Evolutionary conservation across 2,113 vertebrate species (phyloP).

Genomic region (Vulpes vulpes): DNA sequence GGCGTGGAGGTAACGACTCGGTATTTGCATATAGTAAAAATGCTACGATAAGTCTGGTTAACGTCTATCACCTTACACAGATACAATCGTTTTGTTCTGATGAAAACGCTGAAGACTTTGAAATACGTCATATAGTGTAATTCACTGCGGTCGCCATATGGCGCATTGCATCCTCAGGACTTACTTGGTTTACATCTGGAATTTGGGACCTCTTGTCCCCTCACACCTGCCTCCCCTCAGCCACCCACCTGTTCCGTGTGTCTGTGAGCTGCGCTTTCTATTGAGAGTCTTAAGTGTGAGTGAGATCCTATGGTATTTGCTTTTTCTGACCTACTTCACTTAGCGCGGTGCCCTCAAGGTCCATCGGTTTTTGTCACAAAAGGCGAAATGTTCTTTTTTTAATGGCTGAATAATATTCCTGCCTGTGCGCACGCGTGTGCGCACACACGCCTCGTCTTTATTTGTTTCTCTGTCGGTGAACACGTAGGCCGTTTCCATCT

Average conservation of each 20-base stretch:
- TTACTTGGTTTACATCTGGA: background rate
- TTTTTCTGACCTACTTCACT: background rate
- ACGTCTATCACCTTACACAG: background rate
- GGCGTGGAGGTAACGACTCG: background rate
- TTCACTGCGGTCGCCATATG: background rate
- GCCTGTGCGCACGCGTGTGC: background rate
- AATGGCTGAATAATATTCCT: background rate
- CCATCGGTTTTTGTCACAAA: background rate
- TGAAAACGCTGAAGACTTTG: background rate
- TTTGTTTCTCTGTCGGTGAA: background rate
- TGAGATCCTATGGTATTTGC: background rate
- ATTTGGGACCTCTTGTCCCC: background rate
- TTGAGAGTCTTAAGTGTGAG: background rate
- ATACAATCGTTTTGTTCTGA: background rate
- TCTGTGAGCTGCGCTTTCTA: background rate
- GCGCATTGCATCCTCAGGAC: background rate
- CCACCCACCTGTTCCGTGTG: background rate
- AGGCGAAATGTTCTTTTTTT: background rate
- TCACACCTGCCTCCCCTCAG: background rate
- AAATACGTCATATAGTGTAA: background rate
- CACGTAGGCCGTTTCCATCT: background rate
- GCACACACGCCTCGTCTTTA: background rate
- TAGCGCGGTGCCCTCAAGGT: background rate
- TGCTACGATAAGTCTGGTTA: background rate
- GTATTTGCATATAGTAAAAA: background rate